A percentile compares a stretch with the other conserved stretches of the same genome.
Evolutionary conservation across 2,888 invertebrate genomes (phyloP).

Genomic region (Drosophila nr. medialis): DNA sequence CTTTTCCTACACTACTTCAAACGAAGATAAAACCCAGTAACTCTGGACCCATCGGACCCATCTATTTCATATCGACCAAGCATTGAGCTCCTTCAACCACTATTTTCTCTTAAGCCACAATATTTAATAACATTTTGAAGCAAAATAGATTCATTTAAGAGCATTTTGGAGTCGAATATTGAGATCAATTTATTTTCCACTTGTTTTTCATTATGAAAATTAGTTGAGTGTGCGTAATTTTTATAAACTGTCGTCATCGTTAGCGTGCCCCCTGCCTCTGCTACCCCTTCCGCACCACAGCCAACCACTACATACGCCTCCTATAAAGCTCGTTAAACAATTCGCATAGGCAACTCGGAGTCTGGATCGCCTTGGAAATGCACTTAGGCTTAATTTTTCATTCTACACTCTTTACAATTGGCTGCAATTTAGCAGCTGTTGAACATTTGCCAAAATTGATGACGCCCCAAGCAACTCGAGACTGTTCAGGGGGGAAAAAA

Average conservation of each 20-base stretch:
- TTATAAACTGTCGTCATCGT: slow-evolving; percentile 77
- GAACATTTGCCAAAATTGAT: slow-evolving; percentile 68
- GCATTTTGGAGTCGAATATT: slow-evolving; percentile 29
- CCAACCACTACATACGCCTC: slow-evolving; percentile 24
- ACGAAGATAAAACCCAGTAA: not conserved
- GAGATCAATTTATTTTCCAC: not conserved
- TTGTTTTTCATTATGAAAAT: slow-evolving; percentile 70
- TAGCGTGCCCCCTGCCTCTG: slow-evolving; percentile 9
- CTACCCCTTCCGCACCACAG: not conserved
- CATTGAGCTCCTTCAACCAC: not conserved
- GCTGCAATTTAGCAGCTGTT: slow-evolving; percentile 70
- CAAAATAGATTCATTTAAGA: not conserved
- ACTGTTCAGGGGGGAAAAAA: slow-evolving; percentile 28
- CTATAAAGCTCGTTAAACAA: slow-evolving; percentile 61
- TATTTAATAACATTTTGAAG: too few species aligned
- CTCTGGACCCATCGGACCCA: not conserved
- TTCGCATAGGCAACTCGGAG: slow-evolving; percentile 47
- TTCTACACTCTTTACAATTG: slow-evolving; percentile 72
- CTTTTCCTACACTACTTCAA: not conserved
- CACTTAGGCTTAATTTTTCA: slow-evolving; percentile 76
- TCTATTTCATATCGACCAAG: not conserved
- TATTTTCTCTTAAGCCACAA: too few species aligned
- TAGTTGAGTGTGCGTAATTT: slow-evolving; percentile 72
- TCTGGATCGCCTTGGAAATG: slow-evolving; percentile 75
- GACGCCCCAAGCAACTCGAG: slow-evolving; percentile 45